These are phyloP conservation scores for Oligia fasciuncula DNA, from an alignment of 2,888 invertebrate species.

Conservation along the genomic window DNA sequence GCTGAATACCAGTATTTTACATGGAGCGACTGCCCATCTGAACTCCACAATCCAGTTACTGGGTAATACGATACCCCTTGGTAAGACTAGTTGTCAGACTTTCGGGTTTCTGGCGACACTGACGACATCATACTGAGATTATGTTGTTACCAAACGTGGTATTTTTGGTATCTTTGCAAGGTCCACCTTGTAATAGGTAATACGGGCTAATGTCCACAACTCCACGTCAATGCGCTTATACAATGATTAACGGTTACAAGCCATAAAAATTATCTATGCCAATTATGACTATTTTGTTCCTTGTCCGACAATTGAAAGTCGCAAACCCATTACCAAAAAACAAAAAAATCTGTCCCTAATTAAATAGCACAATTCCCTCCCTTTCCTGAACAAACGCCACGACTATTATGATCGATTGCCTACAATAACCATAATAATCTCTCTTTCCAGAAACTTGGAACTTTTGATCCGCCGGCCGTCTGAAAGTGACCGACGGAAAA, in stretches of 20 bases:
- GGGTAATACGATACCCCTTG: not conserved
- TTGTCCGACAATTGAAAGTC: not conserved
- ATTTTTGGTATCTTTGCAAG: not conserved
- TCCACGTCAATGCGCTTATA: no score
- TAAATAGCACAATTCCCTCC: slow-evolving; percentile 22
- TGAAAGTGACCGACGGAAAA: slow-evolving; percentile 32
- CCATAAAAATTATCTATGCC: not conserved
- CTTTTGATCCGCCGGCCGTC: slow-evolving; percentile 67
- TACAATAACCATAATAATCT: slow-evolving; percentile 54
- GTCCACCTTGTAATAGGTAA: no score
- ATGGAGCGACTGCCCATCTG: no score
- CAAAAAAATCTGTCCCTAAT: slow-evolving; percentile 28
- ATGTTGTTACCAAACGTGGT: not conserved
- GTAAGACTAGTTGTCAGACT: not conserved
- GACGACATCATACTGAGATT: not conserved
- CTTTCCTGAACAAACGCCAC: slow-evolving; percentile 34
- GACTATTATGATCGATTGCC: slow-evolving; percentile 58
- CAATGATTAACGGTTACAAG: not conserved
- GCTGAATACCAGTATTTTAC: not conserved
- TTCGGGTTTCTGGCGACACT: not conserved
- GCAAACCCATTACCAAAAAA: slow-evolving; percentile 15
- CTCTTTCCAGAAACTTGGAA: slow-evolving; percentile 40
- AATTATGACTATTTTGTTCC: not conserved
- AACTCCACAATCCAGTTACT: not conserved
- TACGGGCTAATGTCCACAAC: no score